Base-by-base conservation (phyloP, 2,797 vertebrate species). In the Orestias chungarensis region DNA sequence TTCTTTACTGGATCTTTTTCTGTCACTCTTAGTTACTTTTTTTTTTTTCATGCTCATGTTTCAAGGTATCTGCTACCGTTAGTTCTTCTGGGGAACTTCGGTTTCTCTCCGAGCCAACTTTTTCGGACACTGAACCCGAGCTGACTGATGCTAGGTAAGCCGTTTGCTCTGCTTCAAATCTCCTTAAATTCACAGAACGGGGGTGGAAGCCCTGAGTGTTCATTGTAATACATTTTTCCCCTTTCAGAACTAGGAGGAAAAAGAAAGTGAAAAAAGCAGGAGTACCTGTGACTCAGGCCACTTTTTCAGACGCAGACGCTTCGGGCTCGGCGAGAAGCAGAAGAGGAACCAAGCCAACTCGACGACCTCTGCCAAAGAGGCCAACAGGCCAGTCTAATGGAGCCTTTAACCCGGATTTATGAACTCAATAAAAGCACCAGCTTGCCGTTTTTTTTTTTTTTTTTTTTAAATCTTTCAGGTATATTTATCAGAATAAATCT, bases 51-150 rank as follows among this genome's bases (percentile, higher is more conserved):
- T 76, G 71, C 44, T 84, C 1, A 42, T 86, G 82, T 87, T 81
- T 43, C 6, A 85, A 99, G 96, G 92, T 95, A n/a, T 94, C 95
- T 71, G 91, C 94, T 91, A 90, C 83, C 38, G 92, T 94, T 73
- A 94, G 89, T 90, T 94, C 93, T 77, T 93, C 94, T 70, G 94
- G 93, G 77, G 95, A 96, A 59, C 93, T 95, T 72, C 91, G 83
- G 87, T 93, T 93, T 82, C 90, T 95, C 71, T 96, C 93, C 1
- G 94, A 95, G 81, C 86, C 70, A 62, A 78, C 76, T 1, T 81
- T 90, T 8, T 88, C 89, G 4, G 95, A 95, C 88, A 94, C 93
- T 11, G 94, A 96, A 25, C 90, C 89, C 6, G 94, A 95, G 54
- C 82, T 89, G 82, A 79, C 91, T 61, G 20, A 86, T 76, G 82